Percentiles rank a stretch among this genome's conserved stretches.
Conservation (phyloP, 2,888 invertebrate species). For the Synanthedon myopaeformis region DNA sequence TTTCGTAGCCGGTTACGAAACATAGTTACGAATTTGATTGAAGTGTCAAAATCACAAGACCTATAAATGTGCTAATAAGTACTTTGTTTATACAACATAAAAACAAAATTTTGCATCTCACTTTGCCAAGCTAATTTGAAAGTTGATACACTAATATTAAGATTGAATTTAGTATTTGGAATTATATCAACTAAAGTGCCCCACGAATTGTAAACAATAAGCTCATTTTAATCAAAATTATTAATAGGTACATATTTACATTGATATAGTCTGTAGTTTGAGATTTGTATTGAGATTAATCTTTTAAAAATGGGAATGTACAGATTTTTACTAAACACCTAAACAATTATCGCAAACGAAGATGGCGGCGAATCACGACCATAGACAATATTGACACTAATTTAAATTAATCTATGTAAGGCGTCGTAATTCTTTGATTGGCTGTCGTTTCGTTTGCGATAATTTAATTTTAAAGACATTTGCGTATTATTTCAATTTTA, state of each 20-base stretch:
- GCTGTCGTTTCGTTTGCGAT: no score
- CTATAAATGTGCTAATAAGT: no score
- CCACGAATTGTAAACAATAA: slow-evolving; percentile 57
- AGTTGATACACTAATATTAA: slow-evolving; percentile 19
- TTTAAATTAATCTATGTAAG: no score
- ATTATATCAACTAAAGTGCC: slow-evolving; percentile 43
- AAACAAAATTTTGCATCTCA: no score
- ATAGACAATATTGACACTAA: not conserved
- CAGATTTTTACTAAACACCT: slow-evolving; percentile 32
- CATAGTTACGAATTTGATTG: no score
- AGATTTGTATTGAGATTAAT: slow-evolving; percentile 33
- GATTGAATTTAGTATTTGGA: slow-evolving; percentile 19
- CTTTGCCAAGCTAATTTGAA: no score
- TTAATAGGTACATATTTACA: slow-evolving; percentile 59
- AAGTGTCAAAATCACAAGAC: no score
- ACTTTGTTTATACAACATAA: no score
- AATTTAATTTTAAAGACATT: no score
- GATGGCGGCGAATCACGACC: not conserved
- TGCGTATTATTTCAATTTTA: no score
- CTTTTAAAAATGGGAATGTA: slow-evolving; percentile 30
- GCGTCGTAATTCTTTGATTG: no score
- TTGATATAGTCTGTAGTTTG: slow-evolving; percentile 29
- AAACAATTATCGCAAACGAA: not conserved
- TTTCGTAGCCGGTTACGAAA: no score
- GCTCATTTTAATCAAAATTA: slow-evolving; percentile 37